These are phyloP conservation scores for Phenganax subtilis DNA, from an alignment of 92 coral and sea anemone genomes.

Conservation along the genomic window DNA sequence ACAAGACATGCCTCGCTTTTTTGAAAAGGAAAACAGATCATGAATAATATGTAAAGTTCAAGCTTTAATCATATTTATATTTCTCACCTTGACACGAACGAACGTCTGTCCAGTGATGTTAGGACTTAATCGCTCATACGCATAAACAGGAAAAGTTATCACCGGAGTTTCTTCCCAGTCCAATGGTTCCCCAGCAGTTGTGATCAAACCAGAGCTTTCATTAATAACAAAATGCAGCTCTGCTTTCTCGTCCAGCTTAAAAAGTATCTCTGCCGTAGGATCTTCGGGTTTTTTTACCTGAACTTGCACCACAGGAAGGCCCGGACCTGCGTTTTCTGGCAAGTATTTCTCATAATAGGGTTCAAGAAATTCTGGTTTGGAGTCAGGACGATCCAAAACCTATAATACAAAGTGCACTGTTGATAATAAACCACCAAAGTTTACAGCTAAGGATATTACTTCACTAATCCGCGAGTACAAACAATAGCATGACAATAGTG, in stretches of 20 bases:
- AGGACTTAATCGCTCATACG: slow-evolving; percentile 2
- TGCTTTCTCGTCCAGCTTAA: slow-evolving; percentile 53
- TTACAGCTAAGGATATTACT: neutral
- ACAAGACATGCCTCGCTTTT: too few relatives aligned
- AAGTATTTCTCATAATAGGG: slow-evolving; percentile 32
- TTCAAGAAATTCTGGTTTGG: slow-evolving; percentile 24
- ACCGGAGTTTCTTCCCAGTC: slow-evolving; percentile 57
- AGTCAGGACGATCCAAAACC: slow-evolving; percentile 31
- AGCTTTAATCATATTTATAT: neutral
- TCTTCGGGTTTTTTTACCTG: slow-evolving; percentile 12
- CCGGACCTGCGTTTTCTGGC: slow-evolving; percentile 34
- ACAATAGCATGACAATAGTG: neutral
- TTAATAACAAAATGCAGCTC: slow-evolving; percentile 58
- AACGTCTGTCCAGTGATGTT: slow-evolving; percentile 33
- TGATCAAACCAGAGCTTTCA: slow-evolving; percentile 56
- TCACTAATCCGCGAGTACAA: neutral
- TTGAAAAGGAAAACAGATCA: too few relatives aligned
- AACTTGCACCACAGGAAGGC: slow-evolving; percentile 25
- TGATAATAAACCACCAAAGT: neutral
- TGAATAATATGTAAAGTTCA: neutral
- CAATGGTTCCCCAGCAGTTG: slow-evolving; percentile 44
- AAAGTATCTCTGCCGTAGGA: neutral
- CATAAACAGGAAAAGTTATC: slow-evolving; percentile 29
- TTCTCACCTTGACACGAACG: slow-evolving; percentile 24
- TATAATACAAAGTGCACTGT: neutral